Conservation (phyloP, 2,797 vertebrate species). For the Ceryle rudis region DNA sequence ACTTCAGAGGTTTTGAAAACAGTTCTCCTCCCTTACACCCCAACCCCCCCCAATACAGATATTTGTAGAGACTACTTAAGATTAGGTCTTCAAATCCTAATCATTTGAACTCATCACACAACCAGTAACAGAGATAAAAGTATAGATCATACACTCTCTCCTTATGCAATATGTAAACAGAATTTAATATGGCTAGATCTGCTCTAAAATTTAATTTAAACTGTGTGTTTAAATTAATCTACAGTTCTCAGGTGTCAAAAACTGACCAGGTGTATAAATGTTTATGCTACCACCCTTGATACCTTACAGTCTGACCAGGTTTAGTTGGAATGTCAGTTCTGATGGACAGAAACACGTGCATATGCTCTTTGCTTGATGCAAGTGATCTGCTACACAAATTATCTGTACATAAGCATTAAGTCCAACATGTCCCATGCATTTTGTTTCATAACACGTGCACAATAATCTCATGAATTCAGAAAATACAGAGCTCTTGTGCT, state of each 20-base stretch:
- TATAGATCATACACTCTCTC: not conserved
- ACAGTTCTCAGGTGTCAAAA: not conserved
- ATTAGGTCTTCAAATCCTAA: not conserved
- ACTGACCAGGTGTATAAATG: fast-evolving
- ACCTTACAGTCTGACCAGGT: not conserved
- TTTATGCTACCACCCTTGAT: not conserved
- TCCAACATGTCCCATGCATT: not conserved
- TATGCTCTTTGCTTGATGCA: not conserved
- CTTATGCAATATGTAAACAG: not conserved
- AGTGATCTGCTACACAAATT: not conserved
- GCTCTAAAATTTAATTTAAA: not conserved
- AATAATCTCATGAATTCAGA: not conserved
- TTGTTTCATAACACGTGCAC: not conserved
- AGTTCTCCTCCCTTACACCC: not conserved
- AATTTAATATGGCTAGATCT: not conserved
- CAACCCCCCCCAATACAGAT: not conserved
- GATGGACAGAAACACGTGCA: not conserved
- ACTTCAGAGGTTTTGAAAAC: conserved; percentile 22
- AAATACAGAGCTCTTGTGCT: not conserved
- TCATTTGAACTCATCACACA: not conserved
- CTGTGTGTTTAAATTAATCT: not conserved
- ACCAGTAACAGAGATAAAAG: not conserved
- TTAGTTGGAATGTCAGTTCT: not conserved
- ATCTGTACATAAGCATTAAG: not conserved
- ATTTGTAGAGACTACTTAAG: not conserved